Percentiles rank a stretch among this genome's conserved stretches.
Evolutionary conservation across 2,113 vertebrate genomes (phyloP).

Genomic region (Myiopsitta monachus): DNA sequence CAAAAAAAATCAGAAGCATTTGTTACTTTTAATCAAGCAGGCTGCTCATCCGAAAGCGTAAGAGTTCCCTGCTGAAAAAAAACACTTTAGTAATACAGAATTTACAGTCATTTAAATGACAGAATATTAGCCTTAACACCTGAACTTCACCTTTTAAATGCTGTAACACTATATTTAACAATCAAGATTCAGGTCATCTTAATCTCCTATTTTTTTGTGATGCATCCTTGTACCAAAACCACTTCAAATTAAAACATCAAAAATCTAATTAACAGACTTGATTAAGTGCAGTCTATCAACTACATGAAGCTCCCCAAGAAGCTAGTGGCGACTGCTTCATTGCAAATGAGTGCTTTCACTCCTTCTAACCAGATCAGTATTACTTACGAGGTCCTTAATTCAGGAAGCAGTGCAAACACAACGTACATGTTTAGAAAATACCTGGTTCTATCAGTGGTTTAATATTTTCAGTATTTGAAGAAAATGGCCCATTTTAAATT

Average conservation of each 20-base stretch:
- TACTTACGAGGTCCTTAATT: neutral
- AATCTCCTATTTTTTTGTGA: neutral
- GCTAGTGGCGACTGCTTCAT: fast-evolving
- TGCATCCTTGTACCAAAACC: neutral
- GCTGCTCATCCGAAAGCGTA: neutral
- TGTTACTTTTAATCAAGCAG: neutral
- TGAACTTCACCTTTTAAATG: neutral
- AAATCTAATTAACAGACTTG: neutral
- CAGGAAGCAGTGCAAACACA: neutral
- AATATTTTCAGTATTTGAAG: neutral
- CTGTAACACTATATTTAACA: neutral
- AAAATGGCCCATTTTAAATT: neutral
- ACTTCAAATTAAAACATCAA: neutral
- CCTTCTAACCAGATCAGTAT: neutral
- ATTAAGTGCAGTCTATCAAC: neutral
- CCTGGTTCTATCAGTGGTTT: neutral
- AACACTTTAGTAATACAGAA: neutral
- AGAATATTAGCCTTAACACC: neutral
- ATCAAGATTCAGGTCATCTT: neutral
- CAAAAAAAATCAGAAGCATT: neutral
- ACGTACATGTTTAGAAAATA: neutral
- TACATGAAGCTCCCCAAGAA: neutral
- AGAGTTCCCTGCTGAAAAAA: neutral
- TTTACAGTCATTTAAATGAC: neutral
- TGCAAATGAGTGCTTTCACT: neutral